Base-by-base conservation (phyloP, 2,113 vertebrate genomes). In the Setophaga petechia region DNA sequence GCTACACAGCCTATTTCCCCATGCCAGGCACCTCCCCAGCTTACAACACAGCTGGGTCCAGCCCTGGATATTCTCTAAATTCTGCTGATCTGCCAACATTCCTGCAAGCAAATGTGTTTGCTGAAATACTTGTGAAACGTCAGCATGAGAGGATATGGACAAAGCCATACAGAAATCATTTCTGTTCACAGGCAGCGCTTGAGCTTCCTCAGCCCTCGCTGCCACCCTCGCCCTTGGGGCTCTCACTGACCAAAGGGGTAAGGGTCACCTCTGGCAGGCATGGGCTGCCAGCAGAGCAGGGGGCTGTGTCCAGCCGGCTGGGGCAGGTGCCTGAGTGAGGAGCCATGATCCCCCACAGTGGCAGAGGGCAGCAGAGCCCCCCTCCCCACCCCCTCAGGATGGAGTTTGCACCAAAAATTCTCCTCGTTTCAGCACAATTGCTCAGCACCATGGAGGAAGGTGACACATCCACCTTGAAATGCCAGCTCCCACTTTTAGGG, bases 341-440 rank as follows among this genome's bases (percentile, higher is more conserved):
- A 83, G 30, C 15, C 3, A 27, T n/a, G 47, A 55, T 61, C 5
- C 12, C 3, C 17, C 0, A 0, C n/a, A 25, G 30, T 46, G 54
- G 33, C n/a, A 14, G 39, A 35, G 51, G 11, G 5, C 6, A 52
- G 23, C 43, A 37, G 8, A 65, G 24, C 13, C 8, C 14, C 13
- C 17, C 17, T 1, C 1, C 3, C 12, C 41, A 37, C 30, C 41
- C 15, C 27, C 5, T 51, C 57, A 9, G 5, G 18, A 5, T 0
- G 3, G 7, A 18, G 35, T 59, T 43, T 46, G 44, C 66, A 8
- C 63, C 30, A 67, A 19, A 71, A 84, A 17, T 28, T 43, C 52
- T 43, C 6, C 4, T 27, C 0, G 0, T 47, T 67, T n/a, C 3
- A 10, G 1, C 0, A 7, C 6, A 33, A 37, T 5, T 23, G 15